A percentile compares a stretch with the other conserved stretches of the same genome.
phyloP scores from a whole-genome alignment of 2,113 vertebrate genomes.

The Formicarius rufipectus region DNA sequence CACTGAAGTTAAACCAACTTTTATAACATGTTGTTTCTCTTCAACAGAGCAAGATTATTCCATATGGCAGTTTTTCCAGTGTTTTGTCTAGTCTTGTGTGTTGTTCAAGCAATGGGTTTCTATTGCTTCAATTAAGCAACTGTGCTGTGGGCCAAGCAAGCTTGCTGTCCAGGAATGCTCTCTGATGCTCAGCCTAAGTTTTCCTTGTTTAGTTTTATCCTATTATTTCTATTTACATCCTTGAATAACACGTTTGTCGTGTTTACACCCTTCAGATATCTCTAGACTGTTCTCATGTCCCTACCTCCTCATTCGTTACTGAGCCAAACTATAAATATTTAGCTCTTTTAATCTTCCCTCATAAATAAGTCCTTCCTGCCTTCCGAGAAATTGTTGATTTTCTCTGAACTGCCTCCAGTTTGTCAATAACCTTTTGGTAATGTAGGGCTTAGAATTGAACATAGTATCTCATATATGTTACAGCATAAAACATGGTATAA shows the following conservation, averaged over 20 bases:
- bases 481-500: neutral
- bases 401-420: constrained; percentile 59
- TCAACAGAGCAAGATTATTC: neutral
- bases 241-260: constrained; percentile 11
- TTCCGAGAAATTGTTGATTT: constrained; percentile 43
- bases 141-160: neutral
- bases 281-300: constrained; percentile 39
- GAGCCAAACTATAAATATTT: constrained; percentile 56
- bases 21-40: neutral
- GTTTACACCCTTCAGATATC: constrained; percentile 44
- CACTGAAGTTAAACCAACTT: neutral
- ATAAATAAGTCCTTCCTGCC: constrained; percentile 59
- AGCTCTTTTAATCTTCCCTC: constrained; percentile 47
- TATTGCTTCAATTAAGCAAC: neutral
- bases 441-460: neutral
- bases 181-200: neutral
- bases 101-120: neutral
- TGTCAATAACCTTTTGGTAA: constrained; percentile 37
- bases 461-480: neutral
- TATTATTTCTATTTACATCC: constrained; percentile 46
- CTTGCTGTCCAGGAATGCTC: constrained; percentile 26
- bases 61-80: neutral
- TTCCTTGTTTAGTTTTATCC: constrained; percentile 38
- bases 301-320: constrained; percentile 58
- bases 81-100: constrained; percentile 18